phyloP scores from a whole-genome alignment of 2,888 invertebrate genomes.

The Hyles lineata region DNA sequence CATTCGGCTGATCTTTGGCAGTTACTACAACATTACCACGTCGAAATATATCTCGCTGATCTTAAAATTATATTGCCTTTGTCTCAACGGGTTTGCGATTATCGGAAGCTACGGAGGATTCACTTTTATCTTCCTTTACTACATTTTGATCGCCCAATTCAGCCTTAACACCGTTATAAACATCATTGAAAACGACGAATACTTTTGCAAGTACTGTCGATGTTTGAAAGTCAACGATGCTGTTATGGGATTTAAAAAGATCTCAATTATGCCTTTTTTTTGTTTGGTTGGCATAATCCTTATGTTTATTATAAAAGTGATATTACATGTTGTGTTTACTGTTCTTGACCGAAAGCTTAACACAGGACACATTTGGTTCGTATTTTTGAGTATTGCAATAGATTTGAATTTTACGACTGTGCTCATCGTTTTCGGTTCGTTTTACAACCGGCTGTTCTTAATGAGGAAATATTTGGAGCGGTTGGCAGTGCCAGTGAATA shows the following conservation, averaged over 20 bases:
- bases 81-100: background rate
- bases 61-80: background rate
- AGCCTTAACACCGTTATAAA: background rate
- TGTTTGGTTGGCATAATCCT: background rate
- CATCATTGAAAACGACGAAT: background rate
- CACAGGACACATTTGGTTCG: background rate
- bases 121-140: background rate
- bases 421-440: background rate
- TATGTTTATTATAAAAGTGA: background rate
- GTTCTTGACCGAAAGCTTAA: background rate
- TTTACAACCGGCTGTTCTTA: constrained; percentile 18
- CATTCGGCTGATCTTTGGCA: background rate
- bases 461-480: constrained; percentile 4
- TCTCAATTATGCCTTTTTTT: background rate
- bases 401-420: background rate
- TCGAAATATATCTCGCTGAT: background rate
- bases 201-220: background rate
- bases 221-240: background rate
- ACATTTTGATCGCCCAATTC: background rate
- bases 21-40: background rate
- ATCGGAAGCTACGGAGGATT: background rate
- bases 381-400: background rate
- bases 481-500: constrained; percentile 11
- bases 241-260: background rate
- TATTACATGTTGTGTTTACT: background rate